Base-by-base conservation (phyloP, 2,113 vertebrate genomes). In the rat (Rattus norvegicus) region DNA sequence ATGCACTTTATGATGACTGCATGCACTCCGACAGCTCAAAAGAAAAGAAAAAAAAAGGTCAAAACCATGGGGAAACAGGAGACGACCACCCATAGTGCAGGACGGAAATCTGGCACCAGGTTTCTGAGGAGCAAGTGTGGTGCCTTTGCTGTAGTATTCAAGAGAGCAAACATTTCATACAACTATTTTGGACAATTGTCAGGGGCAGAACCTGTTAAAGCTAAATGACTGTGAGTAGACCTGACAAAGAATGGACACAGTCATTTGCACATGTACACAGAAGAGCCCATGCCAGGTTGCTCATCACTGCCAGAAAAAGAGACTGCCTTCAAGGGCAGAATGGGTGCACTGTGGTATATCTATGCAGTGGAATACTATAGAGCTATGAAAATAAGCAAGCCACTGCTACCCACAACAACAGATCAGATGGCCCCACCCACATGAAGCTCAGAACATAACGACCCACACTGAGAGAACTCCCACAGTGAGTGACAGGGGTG, bases 401-500 rank as follows among this genome's bases (percentile, higher is more conserved):
- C 1, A 2, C 22, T 6, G 22, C 63, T 1, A 7, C 20, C 2
- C 52, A 14, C 1, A 1, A 5, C 17, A 0, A 1, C 7, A 61
- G 4, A 4, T 9, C 2, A 0, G 22, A 17, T 4, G 30, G n/a
- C 13, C 72, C 39, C 43, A 30, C 8, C 43, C 33, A 7, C 1
- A 5, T 7, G 24, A 76, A 28, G 49, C 49, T 72, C 77, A 90
- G 76, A 63, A 70, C 28, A 95, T 47, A 43, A 17, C 19, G 17
- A 69, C 33, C 30, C 22, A 30, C 9, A 9, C 26, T 43, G 39
- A 65, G 0, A 73, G 14, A 43, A 1, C 2, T 20, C 17, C 65
- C 54, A 19, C 2, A 52, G 5, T 17, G 69, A 43, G 49, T 39
- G 49, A 19, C 1, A 70, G 43, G 20, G 36, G 10, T 13, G 43